phyloP scores from a whole-genome alignment of 2,888 invertebrate species.

The Hedychridium roseum region DNA sequence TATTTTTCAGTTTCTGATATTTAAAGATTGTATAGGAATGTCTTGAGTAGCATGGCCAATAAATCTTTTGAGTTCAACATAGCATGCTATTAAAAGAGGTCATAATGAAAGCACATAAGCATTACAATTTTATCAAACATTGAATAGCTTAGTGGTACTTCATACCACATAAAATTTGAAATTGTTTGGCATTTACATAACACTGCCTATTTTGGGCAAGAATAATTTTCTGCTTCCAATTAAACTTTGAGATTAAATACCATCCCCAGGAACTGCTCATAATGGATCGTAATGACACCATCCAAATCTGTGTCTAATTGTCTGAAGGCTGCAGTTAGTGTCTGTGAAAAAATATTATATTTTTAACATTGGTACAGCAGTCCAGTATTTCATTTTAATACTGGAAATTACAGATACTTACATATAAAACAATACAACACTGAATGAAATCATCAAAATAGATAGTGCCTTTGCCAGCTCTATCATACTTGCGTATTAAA shows the following conservation, averaged over 20 bases:
- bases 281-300: conserved; percentile 94
- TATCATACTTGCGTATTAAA: conserved; percentile 91
- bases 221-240: conserved; percentile 27
- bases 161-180: conserved; percentile 1
- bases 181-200: conserved; percentile 23
- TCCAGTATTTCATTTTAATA: conserved; percentile 5
- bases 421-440: conserved; percentile 91
- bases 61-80: too few species aligned
- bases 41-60: too few species aligned
- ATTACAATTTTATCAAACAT: too few species aligned
- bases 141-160: conserved; percentile 5
- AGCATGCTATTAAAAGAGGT: too few species aligned
- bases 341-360: conserved; percentile 68
- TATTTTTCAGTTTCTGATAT: too few species aligned
- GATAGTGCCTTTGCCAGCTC: conserved; percentile 88
- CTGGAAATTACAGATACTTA: conserved; percentile 68
- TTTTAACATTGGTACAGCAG: too few species aligned
- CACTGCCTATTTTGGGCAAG: conserved; percentile 12
- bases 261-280: conserved; percentile 94
- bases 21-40: too few species aligned
- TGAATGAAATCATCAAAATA: conserved; percentile 99
- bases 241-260: conserved; percentile 83
- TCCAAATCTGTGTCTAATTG: conserved; percentile 91
- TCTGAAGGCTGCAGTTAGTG: conserved; percentile 86
- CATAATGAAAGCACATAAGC: too few species aligned